phyloP scores from a whole-genome alignment of 2,797 vertebrate species.

The Discoglossus pictus region DNA sequence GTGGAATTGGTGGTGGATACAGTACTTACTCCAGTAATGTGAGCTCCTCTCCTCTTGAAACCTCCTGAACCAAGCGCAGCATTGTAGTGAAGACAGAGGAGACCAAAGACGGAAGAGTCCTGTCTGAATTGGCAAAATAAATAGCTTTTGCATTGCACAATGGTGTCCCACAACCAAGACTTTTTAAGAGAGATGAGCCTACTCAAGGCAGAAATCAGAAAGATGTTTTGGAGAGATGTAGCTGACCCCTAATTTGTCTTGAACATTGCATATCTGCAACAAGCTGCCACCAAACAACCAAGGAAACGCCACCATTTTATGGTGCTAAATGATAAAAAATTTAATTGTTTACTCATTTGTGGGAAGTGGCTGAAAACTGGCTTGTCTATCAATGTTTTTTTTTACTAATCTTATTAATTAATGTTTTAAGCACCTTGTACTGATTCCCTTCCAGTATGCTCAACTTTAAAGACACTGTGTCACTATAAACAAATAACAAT shows the following conservation, averaged over 20 bases:
- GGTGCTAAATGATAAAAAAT: slow-evolving; percentile 43
- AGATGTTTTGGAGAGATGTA: slow-evolving; percentile 23
- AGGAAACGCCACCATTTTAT: slow-evolving; percentile 15
- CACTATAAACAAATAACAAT: too few species aligned
- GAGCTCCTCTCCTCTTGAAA: slow-evolving; percentile 22
- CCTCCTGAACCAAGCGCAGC: slow-evolving; percentile 41
- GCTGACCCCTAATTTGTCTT: not conserved
- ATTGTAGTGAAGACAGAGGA: slow-evolving; percentile 68
- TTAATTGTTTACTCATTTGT: slow-evolving; percentile 18
- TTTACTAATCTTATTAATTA: too few species aligned
- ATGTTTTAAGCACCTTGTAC: slow-evolving; percentile 13
- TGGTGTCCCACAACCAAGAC: slow-evolving; percentile 5
- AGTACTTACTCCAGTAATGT: slow-evolving; percentile 12
- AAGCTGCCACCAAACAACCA: slow-evolving; percentile 7
- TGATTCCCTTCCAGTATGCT: slow-evolving; percentile 47
- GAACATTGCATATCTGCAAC: slow-evolving; percentile 6
- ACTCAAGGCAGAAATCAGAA: slow-evolving; percentile 24
- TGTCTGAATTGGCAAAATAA: slow-evolving; percentile 67
- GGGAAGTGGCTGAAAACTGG: not conserved
- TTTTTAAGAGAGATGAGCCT: slow-evolving; percentile 20
- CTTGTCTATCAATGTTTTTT: not conserved
- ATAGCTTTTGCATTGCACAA: not conserved
- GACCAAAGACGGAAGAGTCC: slow-evolving; percentile 65
- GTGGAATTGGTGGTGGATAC: slow-evolving; percentile 22
- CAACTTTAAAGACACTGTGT: too few species aligned